Percentiles rank a stretch among this genome's conserved stretches.
Evolutionary conservation across 2,797 vertebrate genomes (phyloP).

Genomic region (Iguana delicatissima): DNA sequence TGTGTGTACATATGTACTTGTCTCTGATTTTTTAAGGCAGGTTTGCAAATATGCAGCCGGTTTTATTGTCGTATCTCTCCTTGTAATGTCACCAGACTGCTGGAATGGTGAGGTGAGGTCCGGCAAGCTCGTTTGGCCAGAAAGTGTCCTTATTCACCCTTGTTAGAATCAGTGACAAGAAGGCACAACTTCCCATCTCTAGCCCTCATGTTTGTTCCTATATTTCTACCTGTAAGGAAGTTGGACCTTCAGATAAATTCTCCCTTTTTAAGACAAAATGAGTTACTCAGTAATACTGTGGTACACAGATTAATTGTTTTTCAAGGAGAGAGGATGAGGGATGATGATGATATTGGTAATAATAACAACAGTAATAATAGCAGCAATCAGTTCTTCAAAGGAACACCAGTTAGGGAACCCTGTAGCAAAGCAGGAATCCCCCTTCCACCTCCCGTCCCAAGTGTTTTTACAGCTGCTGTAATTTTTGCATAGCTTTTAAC

Average conservation of each 20-base stretch:
- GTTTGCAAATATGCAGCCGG: neutral
- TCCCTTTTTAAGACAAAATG: neutral
- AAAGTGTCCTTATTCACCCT: neutral
- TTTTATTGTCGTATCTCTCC: neutral
- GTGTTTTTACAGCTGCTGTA: neutral
- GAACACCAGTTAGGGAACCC: too few relatives aligned
- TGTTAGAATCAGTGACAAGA: neutral
- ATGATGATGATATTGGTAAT: too few relatives aligned
- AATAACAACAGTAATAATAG: too few relatives aligned
- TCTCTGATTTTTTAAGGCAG: neutral
- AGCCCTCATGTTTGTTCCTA: neutral
- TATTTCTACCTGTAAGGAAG: neutral
- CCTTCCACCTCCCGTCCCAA: neutral
- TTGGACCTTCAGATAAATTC: conserved; percentile 1
- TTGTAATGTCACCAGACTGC: neutral
- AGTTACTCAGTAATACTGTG: neutral
- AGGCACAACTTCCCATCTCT: neutral
- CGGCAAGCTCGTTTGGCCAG: neutral
- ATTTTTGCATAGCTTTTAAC: neutral
- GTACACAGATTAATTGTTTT: neutral
- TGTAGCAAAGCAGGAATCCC: neutral
- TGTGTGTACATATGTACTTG: neutral
- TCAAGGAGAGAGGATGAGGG: neutral
- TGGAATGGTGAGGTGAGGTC: neutral
- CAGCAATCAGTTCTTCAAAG: too few relatives aligned